Evolutionary conservation across 1,140 invertebrate genomes (phyloP), one percentile per base, ranked within the genome.

Genomic region (Trissolcus basalis): DNA sequence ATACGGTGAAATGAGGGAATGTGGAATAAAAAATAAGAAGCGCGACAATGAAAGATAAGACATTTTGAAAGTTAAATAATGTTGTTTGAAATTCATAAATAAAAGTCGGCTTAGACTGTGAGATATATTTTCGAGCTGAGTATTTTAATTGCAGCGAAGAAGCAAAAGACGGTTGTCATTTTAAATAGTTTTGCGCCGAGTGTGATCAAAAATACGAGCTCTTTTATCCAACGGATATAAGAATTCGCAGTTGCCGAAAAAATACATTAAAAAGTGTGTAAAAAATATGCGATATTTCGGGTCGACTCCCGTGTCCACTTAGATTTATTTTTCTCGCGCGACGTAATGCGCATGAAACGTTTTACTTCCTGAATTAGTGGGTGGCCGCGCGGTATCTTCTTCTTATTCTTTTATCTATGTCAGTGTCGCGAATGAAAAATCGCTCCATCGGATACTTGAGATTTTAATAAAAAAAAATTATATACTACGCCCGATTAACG

Each of bases 151-250:
- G 68, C 68, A 61, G 49, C 12, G 14, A 43, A 63, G 39, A 39
- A 19, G 58, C 32, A 63, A 63, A 49, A 32, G 45, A 35, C 36
- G 12, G 13, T 59, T 48, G 55, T 55, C 50, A 35, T 49, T 60
- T 70, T 19, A 56, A 61, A 61, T 43, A 55, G 43, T 63, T 27
- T 6, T 41, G 13, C 44, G 61, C 39, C 36, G 41, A 51, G 69
- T 55, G 61, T 55, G 61, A 73, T 65, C 60, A 73, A 73, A 72
- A 72, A 72, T 72, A 73, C 60, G 48, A 54, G 41, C 60, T 63
- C 47, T 49, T 13, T 48, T 65, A 49, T 33, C 36, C 48, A 43
- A 4, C 12, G 43, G 14, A n/a, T 15, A 51, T 27, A 16, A 35
- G 51, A 49, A 65, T 65, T 27, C 13, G 44, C 51, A 39, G 0